Evolutionary conservation across 1,140 invertebrate species (phyloP).

Genomic region (Drosophila pectinifera): DNA sequence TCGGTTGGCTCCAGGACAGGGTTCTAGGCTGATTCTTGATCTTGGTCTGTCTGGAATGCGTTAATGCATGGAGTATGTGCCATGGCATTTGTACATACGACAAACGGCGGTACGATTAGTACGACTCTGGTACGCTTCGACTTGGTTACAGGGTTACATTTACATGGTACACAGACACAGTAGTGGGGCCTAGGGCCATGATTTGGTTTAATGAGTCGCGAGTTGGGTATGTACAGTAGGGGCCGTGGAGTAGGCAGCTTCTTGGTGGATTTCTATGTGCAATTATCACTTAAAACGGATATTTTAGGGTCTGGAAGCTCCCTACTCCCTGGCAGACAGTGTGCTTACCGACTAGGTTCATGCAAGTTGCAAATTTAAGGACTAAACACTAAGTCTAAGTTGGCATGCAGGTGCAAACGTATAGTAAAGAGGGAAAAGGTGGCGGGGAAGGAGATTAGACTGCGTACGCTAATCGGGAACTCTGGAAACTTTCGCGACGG

Average conservation of each 20-base stretch:
- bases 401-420: conserved; percentile 26
- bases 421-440: not conserved
- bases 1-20: not conserved
- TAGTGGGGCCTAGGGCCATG: conserved; percentile 25
- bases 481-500: conserved; percentile 28
- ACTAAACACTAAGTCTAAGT: conserved; percentile 9
- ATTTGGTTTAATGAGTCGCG: conserved; percentile 35
- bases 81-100: conserved; percentile 55
- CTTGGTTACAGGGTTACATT: conserved; percentile 21
- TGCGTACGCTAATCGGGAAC: conserved; percentile 37
- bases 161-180: conserved; percentile 40
- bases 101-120: conserved; percentile 23
- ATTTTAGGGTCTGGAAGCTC: not conserved
- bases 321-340: not conserved
- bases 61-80: conserved; percentile 42
- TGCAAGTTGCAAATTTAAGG: conserved; percentile 7
- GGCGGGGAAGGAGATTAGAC: conserved; percentile 1
- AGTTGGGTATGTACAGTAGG: conserved; percentile 27
- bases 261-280: too few species aligned
- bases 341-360: conserved; percentile 16
- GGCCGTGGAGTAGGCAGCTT: not conserved
- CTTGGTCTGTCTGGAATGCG: conserved; percentile 40
- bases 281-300: not conserved
- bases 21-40: conserved; percentile 26
- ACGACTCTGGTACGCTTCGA: conserved; percentile 35